Base-by-base conservation (phyloP, 2,888 invertebrate genomes). In the Plagodis dolabraria region DNA sequence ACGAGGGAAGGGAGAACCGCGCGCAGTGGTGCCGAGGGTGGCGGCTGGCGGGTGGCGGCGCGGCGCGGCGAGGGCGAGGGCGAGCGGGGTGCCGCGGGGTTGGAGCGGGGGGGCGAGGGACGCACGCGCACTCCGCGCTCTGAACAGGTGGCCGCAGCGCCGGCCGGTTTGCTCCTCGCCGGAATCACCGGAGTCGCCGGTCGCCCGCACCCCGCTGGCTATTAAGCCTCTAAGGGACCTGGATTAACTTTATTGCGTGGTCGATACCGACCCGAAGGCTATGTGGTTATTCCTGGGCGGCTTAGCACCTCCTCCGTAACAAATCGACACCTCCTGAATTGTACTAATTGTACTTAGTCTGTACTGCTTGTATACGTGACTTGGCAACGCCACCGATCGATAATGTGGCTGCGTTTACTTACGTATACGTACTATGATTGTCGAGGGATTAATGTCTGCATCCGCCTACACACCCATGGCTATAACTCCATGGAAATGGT, bases 181-280 rank as follows among this genome's bases (percentile, higher is more conserved):
- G 70, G 71, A 22, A 22, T 22, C 22, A 22, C 22, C 22, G 22
- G 22, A 22, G 22, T 22, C 79, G 68, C 40, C 40, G 74, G 76
- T 71, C 69, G 65, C 72, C 64, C 72, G 72, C 79, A 67, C 74
- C 77, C 71, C 58, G 46, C 58, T 78, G 71, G 68, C 80, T 83
- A 83, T 81, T 83, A 83, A 80, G 80, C 83, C 44, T 85, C 81
- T 81, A 47, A 52, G 83, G 80, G 77, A 82, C 86, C 87, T 87
- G 88, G 86, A 87, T 88, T 88, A 84, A 87, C 85, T 87, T 89
- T 87, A 89, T 87, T 85, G 80, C 83, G 74, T 80, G 77, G 73
- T 77, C 83, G 75, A 85, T 83, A 86, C 79, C 81, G 81, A 82
- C 83, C 74, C 81, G 81, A 82, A 82, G 74, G 47, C 79, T 74